Evolutionary conservation across 2,113 vertebrate species (phyloP), one percentile per base, ranked within the genome.

Genomic region (Dipodomys stephensi): DNA sequence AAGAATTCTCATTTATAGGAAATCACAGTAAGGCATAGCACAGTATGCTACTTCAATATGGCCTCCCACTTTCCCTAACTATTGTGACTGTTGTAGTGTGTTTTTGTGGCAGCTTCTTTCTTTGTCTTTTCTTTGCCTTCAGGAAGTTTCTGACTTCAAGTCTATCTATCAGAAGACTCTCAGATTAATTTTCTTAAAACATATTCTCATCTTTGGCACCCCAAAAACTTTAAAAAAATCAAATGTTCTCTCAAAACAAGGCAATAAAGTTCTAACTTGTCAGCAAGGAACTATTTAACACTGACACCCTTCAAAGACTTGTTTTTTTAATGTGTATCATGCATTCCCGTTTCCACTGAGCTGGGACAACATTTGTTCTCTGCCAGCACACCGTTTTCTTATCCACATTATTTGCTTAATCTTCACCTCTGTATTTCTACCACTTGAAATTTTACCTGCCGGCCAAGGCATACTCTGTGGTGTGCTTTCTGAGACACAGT

Each of bases 1-100:
- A 92, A 96, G 82, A 89, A 91, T 83, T 77, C 64, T 94, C 44
- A 91, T 92, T 96, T 94, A 83, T 82, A 68, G 64, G 79, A 90
- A 94, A 60, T 12, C 18, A 4, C 60, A 73, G 32, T 71, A 44
- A 92, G 76, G 53, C 25, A 69, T 69, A 57, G 53, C 4, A 83
- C 76, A 84, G 68, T 85, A 88, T 65, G 35, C 68, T 92, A 32
- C 72, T 95, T 68, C 30, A 49, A 1, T 30, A 74, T 46, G 49
- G 10, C n/a, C 7, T 6, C n/a, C 23, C 49, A 27, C 60, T 79
- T 39, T 39, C 13, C 62, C 39, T 1, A 62, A 46, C 22, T 32
- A 20, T 15, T 32, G 3, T 18, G 4, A 6, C 28, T 6, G 6
- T 87, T 89, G 12, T 9, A 20, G 46, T 15, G 46, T 39, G 10